phyloP scores from a whole-genome alignment of 2,888 invertebrate genomes.

The Beris morrisii region DNA sequence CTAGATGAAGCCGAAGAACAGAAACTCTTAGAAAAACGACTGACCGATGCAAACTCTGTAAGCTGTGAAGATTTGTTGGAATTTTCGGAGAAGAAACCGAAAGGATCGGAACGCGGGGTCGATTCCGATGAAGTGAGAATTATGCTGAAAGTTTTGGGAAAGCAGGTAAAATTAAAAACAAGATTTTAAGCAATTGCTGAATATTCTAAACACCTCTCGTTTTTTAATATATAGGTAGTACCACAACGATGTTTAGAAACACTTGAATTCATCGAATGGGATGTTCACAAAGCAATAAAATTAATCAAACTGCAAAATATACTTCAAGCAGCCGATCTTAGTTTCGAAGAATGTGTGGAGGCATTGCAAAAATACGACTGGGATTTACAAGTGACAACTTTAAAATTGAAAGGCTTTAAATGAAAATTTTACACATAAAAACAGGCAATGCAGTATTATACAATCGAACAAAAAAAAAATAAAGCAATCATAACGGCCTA shows the following conservation, averaged over 20 bases:
- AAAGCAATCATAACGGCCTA: too few relatives aligned
- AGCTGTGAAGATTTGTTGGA: slow-evolving; percentile 90
- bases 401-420: slow-evolving; percentile 45
- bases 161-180: slow-evolving; percentile 61
- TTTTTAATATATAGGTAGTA: slow-evolving; percentile 58
- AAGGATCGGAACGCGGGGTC: slow-evolving; percentile 77
- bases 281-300: slow-evolving; percentile 87
- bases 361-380: slow-evolving; percentile 53
- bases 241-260: slow-evolving; percentile 78
- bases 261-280: slow-evolving; percentile 83
- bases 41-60: slow-evolving; percentile 71
- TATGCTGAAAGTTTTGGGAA: slow-evolving; percentile 84
- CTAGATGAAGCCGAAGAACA: slow-evolving; percentile 17
- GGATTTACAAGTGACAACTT: slow-evolving; percentile 54
- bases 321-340: slow-evolving; percentile 46
- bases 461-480: too few relatives aligned
- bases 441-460: neutral
- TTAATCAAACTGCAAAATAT: slow-evolving; percentile 55
- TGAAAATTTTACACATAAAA: slow-evolving; percentile 37
- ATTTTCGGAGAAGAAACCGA: slow-evolving; percentile 82
- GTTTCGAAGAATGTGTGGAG: slow-evolving; percentile 49
- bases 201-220: slow-evolving; percentile 16
- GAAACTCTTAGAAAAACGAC: slow-evolving; percentile 44
- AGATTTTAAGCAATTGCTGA: neutral
- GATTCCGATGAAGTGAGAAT: slow-evolving; percentile 91